Evolutionary conservation across 2,888 invertebrate species (phyloP), one percentile per base, ranked within the genome.

Genomic region (Andrena fulva): DNA sequence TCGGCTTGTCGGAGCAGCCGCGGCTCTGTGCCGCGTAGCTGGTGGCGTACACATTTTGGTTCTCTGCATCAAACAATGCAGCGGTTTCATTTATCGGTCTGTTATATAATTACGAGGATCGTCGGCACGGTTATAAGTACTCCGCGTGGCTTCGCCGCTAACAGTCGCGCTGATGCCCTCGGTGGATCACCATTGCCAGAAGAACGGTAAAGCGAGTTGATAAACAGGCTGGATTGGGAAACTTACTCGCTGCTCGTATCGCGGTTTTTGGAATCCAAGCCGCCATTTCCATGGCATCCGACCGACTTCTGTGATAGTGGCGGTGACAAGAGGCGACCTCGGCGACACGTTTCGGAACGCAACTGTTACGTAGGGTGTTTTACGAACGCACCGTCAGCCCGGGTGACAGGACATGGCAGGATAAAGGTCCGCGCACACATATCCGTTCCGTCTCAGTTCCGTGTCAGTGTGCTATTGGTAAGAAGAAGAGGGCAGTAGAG

Each of bases 171-270:
- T 48, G 24, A 50, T 29, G 50, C 29, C 20, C 6, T 16, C 3
- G 16, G 2, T 4, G 2, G 8, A 12, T 52, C 29, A 56, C 12
- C 0, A 10, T 29, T 64, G 12, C 31, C 0, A 0, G 12, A n/a
- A 12, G 16, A 33, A 31, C 20, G 52, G 27, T 2, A 4, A 33
- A 6, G 33, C 29, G 16, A 52, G 16, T n/a, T 31, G 29, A n/a
- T 12, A 48, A 56, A 29, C 42, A 31, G 48, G 20, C 1, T 33
- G 27, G 31, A 67, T 52, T 62, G 56, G 27, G 66, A 75, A 80
- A 77, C 89, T 91, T 91, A 92, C 92, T 91, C 81, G 88, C 77
- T 64, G 80, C 64, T 71, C 79, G 88, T 67, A 90, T 42, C 72
- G 78, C 81, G 42, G 74, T 87, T 75, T 85, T 92, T 6, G 88